phyloP scores from a whole-genome alignment of 30 jellyfish, hydroid and myxozoan species.

The Aurelia aurita complex sp. Pacific region DNA sequence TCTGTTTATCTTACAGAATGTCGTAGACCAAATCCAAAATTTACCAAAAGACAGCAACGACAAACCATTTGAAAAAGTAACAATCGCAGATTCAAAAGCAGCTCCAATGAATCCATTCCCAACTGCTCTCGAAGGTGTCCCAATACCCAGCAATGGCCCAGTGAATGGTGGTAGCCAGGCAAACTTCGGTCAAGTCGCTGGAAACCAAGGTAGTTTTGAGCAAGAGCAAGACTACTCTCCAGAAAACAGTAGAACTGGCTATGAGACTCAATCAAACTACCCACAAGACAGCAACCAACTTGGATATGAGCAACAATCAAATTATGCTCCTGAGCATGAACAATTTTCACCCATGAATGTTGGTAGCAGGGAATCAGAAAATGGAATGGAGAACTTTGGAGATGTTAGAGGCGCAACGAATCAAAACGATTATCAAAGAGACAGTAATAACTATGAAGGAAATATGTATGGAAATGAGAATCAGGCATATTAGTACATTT shows the following conservation, averaged over 20 bases:
- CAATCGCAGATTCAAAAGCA: constrained; percentile 45
- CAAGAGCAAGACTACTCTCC: constrained; percentile 6
- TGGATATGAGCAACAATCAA: constrained; percentile 2
- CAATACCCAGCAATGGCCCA: constrained; percentile 16
- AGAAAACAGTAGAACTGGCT: constrained; percentile 8
- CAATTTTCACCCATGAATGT: constrained; percentile 1
- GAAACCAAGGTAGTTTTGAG: no score
- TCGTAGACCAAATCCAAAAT: constrained; percentile 72
- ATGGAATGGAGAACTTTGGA: not conserved
- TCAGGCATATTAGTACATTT: no score
- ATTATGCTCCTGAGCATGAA: not conserved
- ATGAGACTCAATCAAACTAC: constrained; percentile 24
- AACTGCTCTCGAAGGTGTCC: constrained; percentile 45
- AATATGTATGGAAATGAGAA: constrained; percentile 15
- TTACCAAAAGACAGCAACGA: constrained; percentile 79
- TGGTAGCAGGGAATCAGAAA: constrained; percentile 2
- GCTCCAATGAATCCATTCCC: constrained; percentile 38
- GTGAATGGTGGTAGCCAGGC: constrained; percentile 19
- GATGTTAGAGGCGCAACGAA: constrained; percentile 22
- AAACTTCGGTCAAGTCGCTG: constrained; percentile 14
- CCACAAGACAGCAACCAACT: constrained; percentile 23
- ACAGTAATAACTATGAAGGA: constrained; percentile 13
- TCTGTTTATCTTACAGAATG: constrained; percentile 53
- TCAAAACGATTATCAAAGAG: constrained; percentile 10
- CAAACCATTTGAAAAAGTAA: constrained; percentile 70